Conservation (phyloP, 2,113 vertebrate species). For the Sapayoa aenigma region DNA sequence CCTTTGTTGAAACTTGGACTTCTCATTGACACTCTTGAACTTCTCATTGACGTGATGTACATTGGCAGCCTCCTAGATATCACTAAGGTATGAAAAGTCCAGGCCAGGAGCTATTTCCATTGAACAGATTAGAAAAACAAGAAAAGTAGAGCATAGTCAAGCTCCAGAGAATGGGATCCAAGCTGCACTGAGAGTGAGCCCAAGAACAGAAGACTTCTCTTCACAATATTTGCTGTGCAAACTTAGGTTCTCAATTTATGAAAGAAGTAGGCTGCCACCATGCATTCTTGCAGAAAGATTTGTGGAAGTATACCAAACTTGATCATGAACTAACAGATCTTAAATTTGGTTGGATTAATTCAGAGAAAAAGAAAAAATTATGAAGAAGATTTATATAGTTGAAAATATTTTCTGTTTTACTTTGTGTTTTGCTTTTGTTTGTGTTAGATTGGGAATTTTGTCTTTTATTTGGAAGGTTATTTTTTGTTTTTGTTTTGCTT, state of each 20-base stretch:
- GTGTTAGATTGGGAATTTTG: too few species aligned
- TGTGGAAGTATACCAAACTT: not conserved
- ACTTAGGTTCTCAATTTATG: not conserved
- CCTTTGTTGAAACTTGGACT: not conserved
- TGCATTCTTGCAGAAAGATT: not conserved
- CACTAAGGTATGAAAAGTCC: not conserved
- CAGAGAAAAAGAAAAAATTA: not conserved
- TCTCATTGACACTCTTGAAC: not conserved
- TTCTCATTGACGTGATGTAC: too few species aligned
- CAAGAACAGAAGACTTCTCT: not conserved
- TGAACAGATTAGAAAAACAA: not conserved
- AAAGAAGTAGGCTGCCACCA: not conserved
- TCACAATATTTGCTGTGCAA: not conserved
- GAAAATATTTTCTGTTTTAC: too few species aligned
- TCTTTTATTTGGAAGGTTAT: too few species aligned
- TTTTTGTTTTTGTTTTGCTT: not conserved
- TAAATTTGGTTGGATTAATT: not conserved
- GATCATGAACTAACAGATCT: fast-evolving
- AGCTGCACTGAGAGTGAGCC: not conserved
- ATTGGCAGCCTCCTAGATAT: not conserved
- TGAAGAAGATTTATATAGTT: not conserved
- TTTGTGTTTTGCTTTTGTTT: too few species aligned
- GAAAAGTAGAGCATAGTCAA: not conserved
- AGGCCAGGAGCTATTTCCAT: not conserved
- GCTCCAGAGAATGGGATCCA: not conserved